Percentiles rank a stretch among this genome's conserved stretches.
These are phyloP conservation scores for Fopius arisanus DNA, from an alignment of 1,140 invertebrate species.

Conservation along the genomic window DNA sequence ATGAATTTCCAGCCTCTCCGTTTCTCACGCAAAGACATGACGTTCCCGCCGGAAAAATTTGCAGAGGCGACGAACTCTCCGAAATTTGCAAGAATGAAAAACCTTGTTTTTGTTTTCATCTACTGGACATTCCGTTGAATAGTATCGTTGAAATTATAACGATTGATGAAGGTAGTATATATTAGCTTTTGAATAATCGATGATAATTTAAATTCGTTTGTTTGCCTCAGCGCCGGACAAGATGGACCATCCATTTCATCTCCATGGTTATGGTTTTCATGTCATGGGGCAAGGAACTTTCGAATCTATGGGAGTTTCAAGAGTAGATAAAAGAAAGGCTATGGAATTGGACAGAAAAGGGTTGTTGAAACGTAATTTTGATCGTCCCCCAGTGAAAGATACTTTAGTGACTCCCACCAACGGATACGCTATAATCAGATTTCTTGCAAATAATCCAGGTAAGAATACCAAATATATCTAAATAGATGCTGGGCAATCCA, in stretches of 20 bases:
- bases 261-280: slow-evolving; percentile 47
- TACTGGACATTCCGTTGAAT: slow-evolving; percentile 16
- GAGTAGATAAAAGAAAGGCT: neutral
- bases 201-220: neutral
- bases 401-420: neutral
- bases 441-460: slow-evolving; percentile 3
- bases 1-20: slow-evolving; percentile 7
- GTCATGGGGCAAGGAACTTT: slow-evolving; percentile 38
- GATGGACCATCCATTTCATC: slow-evolving; percentile 50
- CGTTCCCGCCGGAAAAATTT: neutral
- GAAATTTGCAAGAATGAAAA: neutral
- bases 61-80: neutral
- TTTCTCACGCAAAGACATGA: slow-evolving; percentile 11
- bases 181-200: too few relatives aligned
- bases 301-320: neutral
- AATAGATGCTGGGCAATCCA: neutral
- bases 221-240: slow-evolving; percentile 6
- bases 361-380: neutral
- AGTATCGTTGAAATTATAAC: slow-evolving; percentile 61
- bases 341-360: neutral
- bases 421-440: neutral
- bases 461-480: neutral
- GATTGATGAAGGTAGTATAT: slow-evolving; percentile 66
- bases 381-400: neutral
- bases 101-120: slow-evolving; percentile 10